phyloP scores from a whole-genome alignment of 2,888 invertebrate species.

The Chloromyia formosa region DNA sequence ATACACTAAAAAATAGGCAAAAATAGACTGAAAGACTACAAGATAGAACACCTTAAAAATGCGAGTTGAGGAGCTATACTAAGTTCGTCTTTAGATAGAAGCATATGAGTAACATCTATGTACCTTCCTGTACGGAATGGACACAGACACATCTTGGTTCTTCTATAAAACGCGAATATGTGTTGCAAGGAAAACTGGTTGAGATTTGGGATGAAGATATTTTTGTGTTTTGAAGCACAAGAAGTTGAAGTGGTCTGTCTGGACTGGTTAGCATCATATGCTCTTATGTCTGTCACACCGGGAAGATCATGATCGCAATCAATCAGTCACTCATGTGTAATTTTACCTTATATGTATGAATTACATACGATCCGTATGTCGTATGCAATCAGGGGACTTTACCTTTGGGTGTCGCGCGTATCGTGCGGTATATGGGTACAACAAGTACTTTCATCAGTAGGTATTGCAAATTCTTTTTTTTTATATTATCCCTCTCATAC shows the following conservation, averaged over 20 bases:
- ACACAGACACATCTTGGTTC: slow-evolving; percentile 8
- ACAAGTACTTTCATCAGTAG: too few species aligned
- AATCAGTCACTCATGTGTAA: slow-evolving; percentile 34
- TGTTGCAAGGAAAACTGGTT: slow-evolving; percentile 36
- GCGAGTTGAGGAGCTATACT: background rate
- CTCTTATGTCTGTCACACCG: background rate
- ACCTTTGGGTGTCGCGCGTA: too few species aligned
- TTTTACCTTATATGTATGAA: background rate
- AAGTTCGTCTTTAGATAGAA: too few species aligned
- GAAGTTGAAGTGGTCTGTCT: slow-evolving; percentile 28
- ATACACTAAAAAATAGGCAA: too few species aligned
- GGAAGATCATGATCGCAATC: slow-evolving; percentile 38
- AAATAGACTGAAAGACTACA: too few species aligned
- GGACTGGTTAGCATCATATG: slow-evolving; percentile 31
- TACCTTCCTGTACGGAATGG: background rate
- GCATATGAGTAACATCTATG: slow-evolving; percentile 2
- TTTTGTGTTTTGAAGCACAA: slow-evolving; percentile 16
- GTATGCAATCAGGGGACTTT: too few species aligned
- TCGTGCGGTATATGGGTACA: too few species aligned
- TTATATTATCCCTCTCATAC: too few species aligned
- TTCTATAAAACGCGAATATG: background rate
- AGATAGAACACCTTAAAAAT: background rate
- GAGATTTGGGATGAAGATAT: slow-evolving; percentile 6
- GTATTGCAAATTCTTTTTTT: background rate
- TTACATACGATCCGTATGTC: too few species aligned